phyloP scores from a whole-genome alignment of 2,888 invertebrate genomes.

The Caenorhabditis auriculariae region DNA sequence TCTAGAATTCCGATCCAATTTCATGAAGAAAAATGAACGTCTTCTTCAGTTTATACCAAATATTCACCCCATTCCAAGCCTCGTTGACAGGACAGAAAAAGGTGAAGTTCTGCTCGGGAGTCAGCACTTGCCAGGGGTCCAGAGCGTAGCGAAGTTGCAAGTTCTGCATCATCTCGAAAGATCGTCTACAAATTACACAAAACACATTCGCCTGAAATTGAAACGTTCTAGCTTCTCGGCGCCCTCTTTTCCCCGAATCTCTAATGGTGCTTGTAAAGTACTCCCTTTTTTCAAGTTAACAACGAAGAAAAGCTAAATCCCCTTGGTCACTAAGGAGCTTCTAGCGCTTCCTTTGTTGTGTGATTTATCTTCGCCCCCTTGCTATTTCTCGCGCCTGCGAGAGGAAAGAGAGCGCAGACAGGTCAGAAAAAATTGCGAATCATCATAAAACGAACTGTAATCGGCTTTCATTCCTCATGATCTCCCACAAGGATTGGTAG shows the following conservation, averaged over 20 bases:
- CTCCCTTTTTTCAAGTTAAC: no score
- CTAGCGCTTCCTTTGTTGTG: neutral
- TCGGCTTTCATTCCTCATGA: constrained; percentile 59
- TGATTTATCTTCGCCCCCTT: neutral
- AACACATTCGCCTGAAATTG: neutral
- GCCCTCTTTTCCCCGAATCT: no score
- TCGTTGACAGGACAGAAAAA: constrained; percentile 87
- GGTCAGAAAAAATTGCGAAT: neutral
- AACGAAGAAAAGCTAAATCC: no score
- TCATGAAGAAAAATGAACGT: neutral
- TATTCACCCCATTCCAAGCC: constrained; percentile 78
- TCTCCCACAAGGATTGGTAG: constrained; percentile 61
- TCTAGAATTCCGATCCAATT: no score
- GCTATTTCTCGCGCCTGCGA: no score
- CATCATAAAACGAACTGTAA: constrained; percentile 41
- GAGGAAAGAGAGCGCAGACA: no score
- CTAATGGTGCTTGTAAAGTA: no score
- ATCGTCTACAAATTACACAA: constrained; percentile 31
- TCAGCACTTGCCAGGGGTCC: constrained; percentile 63
- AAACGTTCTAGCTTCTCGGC: neutral
- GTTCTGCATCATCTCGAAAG: constrained; percentile 57
- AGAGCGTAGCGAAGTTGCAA: constrained; percentile 58
- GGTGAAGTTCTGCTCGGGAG: constrained; percentile 73
- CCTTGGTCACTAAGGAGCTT: no score
- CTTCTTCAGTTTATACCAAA: neutral